Evolutionary conservation across 2,888 invertebrate genomes (phyloP), one percentile per base, ranked within the genome.

Genomic region (Dexiosoma caninum): DNA sequence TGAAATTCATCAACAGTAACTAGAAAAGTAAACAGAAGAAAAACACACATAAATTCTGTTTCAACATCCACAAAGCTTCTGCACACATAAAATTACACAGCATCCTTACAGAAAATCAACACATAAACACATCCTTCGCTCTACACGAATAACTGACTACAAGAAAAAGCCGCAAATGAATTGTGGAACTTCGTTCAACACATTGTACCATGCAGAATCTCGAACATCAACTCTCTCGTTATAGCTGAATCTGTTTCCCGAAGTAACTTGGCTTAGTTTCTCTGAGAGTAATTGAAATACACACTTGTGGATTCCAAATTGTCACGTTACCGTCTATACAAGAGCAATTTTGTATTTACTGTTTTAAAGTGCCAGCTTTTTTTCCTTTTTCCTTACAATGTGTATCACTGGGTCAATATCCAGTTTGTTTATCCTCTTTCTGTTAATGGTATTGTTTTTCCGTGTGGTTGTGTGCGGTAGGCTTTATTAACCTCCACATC

Each of bases 371-470:
- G 57, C 55, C 64, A 40, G 66, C 62, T 55, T 69, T 71, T 76
- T 71, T 60, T 64, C 62, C 55, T 69, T 71, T 76, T 71, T 60
- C 69, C 30, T 85, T 84, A 85, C 83, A 87, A 74, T 66, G 74
- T 75, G 83, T 87, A 87, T 87, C 87, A 87, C 83, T 87, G 85
- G 88, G 87, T 87, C 87, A 87, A 85, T 83, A 85, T 82, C 78
- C 79, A 85, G 72, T 82, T 83, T 83, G 83, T 84, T 84, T 84
- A 83, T 78, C 44, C 70, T 70, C 42, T 72, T 62, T 23, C n/a
- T 32, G 8, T 46, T 30, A 16, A 57, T 27, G 35, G 42, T 49
- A 10, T 64, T 53, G 6, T 64, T 9, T 66, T 46, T 70, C 19
- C 59, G 53, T 55, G 46, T 19, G 1, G 7, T 12, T 70, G 44